A percentile compares a stretch with the other conserved stretches of the same genome.
Evolutionary conservation across 2,113 vertebrate species (phyloP).

Genomic region (Periophthalmus modestus): DNA sequence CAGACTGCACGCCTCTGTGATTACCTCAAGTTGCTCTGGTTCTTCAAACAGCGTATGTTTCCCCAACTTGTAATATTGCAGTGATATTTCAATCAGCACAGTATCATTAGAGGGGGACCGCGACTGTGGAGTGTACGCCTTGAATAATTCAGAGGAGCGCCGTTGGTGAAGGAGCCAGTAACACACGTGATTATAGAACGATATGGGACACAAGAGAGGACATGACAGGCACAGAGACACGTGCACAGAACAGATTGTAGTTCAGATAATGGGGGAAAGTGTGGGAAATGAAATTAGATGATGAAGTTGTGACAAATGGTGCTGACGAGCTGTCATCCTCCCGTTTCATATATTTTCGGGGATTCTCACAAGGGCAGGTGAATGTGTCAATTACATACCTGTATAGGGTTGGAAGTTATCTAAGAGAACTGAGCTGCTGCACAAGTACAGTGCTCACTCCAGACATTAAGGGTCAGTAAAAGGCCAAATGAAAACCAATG

Average conservation of each 20-base stretch:
- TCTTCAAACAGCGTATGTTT: conserved; percentile 11
- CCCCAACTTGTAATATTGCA: conserved; percentile 27
- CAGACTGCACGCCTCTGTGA: not conserved
- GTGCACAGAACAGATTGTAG: conserved; percentile 21
- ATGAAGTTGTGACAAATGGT: conserved; percentile 16
- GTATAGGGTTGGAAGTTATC: not conserved
- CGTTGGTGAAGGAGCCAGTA: conserved; percentile 17
- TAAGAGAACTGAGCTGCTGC: not conserved
- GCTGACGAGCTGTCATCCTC: not conserved
- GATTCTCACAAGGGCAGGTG: not conserved
- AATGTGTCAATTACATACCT: not conserved
- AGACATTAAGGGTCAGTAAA: not conserved
- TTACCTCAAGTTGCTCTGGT: not conserved
- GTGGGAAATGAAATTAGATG: conserved; percentile 35
- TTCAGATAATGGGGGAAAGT: conserved; percentile 36
- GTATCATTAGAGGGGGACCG: conserved; percentile 32
- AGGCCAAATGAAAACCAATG: not conserved
- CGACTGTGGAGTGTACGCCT: conserved; percentile 25
- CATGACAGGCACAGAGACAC: conserved; percentile 19
- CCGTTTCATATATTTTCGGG: conserved; percentile 2
- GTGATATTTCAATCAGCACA: conserved; percentile 51
- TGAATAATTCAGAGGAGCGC: conserved; percentile 50
- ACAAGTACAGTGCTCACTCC: not conserved
- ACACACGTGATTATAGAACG: conserved; percentile 31
- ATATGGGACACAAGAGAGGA: conserved; percentile 28